Base-by-base conservation (phyloP, 2,888 invertebrate genomes). In the Eucera pruinosa region DNA sequence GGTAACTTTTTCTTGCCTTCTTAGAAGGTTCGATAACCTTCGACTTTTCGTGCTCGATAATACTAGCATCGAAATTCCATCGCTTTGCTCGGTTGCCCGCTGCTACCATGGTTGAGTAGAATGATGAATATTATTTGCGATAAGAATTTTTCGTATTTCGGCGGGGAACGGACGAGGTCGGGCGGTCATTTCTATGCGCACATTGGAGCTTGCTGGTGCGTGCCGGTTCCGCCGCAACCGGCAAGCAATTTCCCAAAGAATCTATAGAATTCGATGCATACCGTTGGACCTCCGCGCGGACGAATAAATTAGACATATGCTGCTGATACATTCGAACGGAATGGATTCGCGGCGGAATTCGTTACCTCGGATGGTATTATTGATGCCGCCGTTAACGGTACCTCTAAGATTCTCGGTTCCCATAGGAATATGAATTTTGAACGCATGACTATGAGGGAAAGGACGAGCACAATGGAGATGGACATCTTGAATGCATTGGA, bases 211-310 rank as follows among this genome's bases (percentile, higher is more conserved):
- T 57, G 33, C 36, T 55, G 66, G 50, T 71, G 65, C 43, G 77
- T 64, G 55, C 30, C 62, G 65, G 55, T 45, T 58, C n/a, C 47
- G 30, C 68, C 55, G 64, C 48, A 62, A 70, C 68, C 66, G 55
- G 45, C 65, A 48, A 85, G 83, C 87, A 90, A 89, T 88, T 89
- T 88, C 80, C 68, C 79, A 80, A 89, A 88, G 87, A 89, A 90
- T 90, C 78, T 82, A 72, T 81, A 85, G 87, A 88, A 90, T 90
- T 89, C 87, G 81, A 89, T 88, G 88, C 87, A 87, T 88, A 88
- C 77, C 87, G 85, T 86, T 84, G 81, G 69, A 65, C 75, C 55
- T 52, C 48, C 69, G 76, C 78, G 67, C 74, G 76, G 79, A 78
- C 70, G 84, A 87, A 90, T 88, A 87, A 89, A 90, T 90, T 88